These are phyloP conservation scores for Mechanitis mazaeus DNA, from an alignment of 2,888 invertebrate genomes.

Conservation along the genomic window DNA sequence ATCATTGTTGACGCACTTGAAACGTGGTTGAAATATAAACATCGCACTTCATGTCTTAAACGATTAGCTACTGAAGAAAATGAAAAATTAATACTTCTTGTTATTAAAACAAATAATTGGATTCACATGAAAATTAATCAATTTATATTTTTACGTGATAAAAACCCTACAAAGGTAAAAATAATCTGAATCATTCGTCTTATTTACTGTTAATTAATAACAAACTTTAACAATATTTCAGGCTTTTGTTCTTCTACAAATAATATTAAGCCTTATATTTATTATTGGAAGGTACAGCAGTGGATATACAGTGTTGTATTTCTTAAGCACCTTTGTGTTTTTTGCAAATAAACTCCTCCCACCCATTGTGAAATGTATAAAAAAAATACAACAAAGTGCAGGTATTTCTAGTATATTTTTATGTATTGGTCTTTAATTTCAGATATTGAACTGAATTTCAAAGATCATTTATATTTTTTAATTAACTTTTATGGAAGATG, in stretches of 20 bases:
- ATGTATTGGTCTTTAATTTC: neutral
- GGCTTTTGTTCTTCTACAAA: slow-evolving; percentile 63
- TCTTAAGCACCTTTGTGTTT: slow-evolving; percentile 48
- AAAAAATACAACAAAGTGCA: slow-evolving; percentile 59
- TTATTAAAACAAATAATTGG: slow-evolving; percentile 40
- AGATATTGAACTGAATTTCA: neutral
- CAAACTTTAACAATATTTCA: slow-evolving; percentile 42
- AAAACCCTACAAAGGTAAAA: slow-evolving; percentile 65
- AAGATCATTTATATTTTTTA: neutral
- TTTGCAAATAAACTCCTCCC: slow-evolving; percentile 51
- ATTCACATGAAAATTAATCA: slow-evolving; percentile 45
- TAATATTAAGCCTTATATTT: slow-evolving; percentile 49
- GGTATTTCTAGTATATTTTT: slow-evolving; percentile 39
- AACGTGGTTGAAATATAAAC: slow-evolving; percentile 64
- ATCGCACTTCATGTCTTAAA: slow-evolving; percentile 60
- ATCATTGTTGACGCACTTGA: slow-evolving; percentile 59
- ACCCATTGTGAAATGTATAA: slow-evolving; percentile 44
- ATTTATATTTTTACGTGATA: slow-evolving; percentile 55
- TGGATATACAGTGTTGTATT: slow-evolving; percentile 57
- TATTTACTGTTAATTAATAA: slow-evolving; percentile 6
- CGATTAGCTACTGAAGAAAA: slow-evolving; percentile 47
- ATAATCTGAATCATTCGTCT: neutral
- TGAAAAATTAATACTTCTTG: slow-evolving; percentile 38
- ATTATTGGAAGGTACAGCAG: slow-evolving; percentile 55
- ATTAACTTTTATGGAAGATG: neutral